phyloP scores from a whole-genome alignment of 2,113 vertebrate genomes.

The Menura novaehollandiae region DNA sequence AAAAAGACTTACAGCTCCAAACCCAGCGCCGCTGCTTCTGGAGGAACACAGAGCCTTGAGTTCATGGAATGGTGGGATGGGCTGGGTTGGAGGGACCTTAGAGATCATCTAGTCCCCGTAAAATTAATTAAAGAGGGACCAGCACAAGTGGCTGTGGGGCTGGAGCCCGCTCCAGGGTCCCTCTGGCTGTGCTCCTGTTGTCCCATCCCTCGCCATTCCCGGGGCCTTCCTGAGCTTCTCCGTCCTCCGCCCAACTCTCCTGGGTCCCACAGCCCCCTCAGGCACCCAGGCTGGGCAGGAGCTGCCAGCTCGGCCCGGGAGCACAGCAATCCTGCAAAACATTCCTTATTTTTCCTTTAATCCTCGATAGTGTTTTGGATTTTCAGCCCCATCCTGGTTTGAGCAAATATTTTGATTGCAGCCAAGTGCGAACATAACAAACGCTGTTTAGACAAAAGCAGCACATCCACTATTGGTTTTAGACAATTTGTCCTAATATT shows the following conservation, averaged over 20 bases:
- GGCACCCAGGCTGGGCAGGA: neutral
- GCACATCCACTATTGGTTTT: constrained; percentile 50
- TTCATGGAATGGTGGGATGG: neutral
- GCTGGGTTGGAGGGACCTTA: neutral
- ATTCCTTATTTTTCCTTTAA: neutral
- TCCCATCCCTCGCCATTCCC: rapidly evolving
- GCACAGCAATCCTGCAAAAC: neutral
- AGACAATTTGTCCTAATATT: constrained; percentile 78
- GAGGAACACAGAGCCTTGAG: neutral
- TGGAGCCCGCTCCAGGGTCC: neutral
- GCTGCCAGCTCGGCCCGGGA: rapidly evolving
- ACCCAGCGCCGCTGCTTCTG: neutral
- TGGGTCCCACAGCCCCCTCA: rapidly evolving
- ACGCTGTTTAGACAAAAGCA: constrained; percentile 57
- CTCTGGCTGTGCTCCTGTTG: rapidly evolving
- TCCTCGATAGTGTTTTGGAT: neutral
- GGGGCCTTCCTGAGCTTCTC: rapidly evolving
- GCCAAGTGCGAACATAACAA: constrained; percentile 50
- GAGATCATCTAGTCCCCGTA: neutral
- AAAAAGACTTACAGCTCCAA: constrained; percentile 22
- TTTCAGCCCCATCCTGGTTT: constrained; percentile 33
- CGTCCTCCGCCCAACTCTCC: neutral
- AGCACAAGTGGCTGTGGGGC: neutral
- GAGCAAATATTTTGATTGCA: constrained; percentile 72
- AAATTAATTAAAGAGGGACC: neutral